These are phyloP conservation scores for Noturus placidus DNA, from an alignment of 2,113 vertebrate genomes.

Conservation along the genomic window DNA sequence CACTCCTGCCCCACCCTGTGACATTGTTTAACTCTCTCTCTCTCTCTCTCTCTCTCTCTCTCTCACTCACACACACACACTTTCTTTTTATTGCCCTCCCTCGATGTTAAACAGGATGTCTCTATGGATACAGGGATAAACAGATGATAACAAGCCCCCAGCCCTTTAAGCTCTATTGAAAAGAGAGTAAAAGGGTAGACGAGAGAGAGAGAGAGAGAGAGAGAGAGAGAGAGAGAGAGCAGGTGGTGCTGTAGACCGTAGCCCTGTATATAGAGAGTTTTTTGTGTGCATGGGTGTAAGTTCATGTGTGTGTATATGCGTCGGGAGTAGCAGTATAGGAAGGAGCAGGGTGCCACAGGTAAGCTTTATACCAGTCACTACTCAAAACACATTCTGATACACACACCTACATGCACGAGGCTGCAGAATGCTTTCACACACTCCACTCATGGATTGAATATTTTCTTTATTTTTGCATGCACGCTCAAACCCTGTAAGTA, in stretches of 20 bases:
- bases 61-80: slow-evolving; percentile 36
- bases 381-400: slow-evolving; percentile 30
- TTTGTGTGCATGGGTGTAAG: slow-evolving; percentile 37
- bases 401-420: neutral
- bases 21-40: slow-evolving; percentile 34
- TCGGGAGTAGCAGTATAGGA: slow-evolving; percentile 45
- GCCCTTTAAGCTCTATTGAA: slow-evolving; percentile 72
- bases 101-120: slow-evolving; percentile 78
- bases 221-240: slow-evolving; percentile 39
- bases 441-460: neutral
- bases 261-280: slow-evolving; percentile 38
- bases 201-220: slow-evolving; percentile 32
- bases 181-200: slow-evolving; percentile 35
- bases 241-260: slow-evolving; percentile 44
- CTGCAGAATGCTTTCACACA: slow-evolving; percentile 15
- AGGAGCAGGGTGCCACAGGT: slow-evolving; percentile 50
- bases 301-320: slow-evolving; percentile 43
- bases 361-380: slow-evolving; percentile 27
- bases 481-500: neutral
- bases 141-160: slow-evolving; percentile 82
- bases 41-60: slow-evolving; percentile 26
- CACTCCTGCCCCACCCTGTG: slow-evolving; percentile 25
- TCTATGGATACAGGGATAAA: slow-evolving; percentile 81
- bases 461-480: neutral
- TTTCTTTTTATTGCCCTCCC: slow-evolving; percentile 67